Evolutionary conservation across 2,113 vertebrate genomes (phyloP), one percentile per base, ranked within the genome.

Genomic region (Arenaria interpres): DNA sequence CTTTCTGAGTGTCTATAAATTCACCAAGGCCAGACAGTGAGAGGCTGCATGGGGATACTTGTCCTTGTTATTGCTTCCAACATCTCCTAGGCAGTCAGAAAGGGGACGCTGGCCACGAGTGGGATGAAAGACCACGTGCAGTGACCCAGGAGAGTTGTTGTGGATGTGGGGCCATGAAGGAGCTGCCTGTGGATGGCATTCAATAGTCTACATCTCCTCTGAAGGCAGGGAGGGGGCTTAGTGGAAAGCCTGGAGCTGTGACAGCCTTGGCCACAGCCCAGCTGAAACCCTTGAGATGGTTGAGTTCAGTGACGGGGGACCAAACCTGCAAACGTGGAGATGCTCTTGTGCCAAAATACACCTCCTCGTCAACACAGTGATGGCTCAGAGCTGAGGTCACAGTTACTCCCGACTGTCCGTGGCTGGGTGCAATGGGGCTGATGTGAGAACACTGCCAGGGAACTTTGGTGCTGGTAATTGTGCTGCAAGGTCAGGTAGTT

Each of bases 181-280:
- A 90, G 21, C 78, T 95, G 81, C 30, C 73, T 32, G 56, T 18
- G 78, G 69, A 33, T 85, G 78, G 39, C 74, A 87, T 53, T 32
- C 18, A 37, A 19, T 8, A 2, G 27, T 9, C 46, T 25, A 67
- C 17, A 3, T 59, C 66, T n/a, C 80, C 73, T 86, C 41, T 5
- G 56, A 59, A 82, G 85, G 77, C 59, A 33, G 18, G 37, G 32
- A 85, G 19, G 57, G 33, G 46, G 32, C n/a, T 64, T 76, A 9
- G 22, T 12, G 68, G 48, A 66, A 85, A 72, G 74, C 28, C 46
- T 64, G 75, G 75, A 92, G 78, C 35, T 30, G 78, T 78, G 56
- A 63, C 66, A 76, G 78, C 85, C 82, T 96, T 96, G 96, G 93
- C 91, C 89, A 68, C 46, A 73, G 74, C 78, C 85, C 91, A 95